A percentile compares a stretch with the other conserved stretches of the same genome.
These are phyloP conservation scores for Erythrolamprus reginae DNA, from an alignment of 2,113 vertebrate genomes.

Conservation along the genomic window DNA sequence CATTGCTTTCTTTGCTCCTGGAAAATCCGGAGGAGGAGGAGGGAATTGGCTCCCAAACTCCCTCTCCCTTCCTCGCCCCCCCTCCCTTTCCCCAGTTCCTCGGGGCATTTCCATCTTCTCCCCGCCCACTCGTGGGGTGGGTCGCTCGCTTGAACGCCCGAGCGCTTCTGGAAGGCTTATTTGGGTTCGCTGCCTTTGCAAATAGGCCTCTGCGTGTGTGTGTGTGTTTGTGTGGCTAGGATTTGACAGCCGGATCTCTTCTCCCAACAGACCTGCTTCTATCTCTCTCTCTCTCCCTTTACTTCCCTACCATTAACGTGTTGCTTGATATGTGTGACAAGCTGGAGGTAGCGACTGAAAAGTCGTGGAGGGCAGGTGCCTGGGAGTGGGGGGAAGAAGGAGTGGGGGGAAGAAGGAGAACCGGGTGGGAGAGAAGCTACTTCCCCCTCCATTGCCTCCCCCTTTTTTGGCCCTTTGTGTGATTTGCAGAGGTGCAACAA, in stretches of 20 bases:
- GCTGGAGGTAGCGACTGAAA: neutral
- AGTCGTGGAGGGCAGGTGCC: neutral
- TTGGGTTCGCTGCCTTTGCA: conserved; percentile 6
- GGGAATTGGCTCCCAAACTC: neutral
- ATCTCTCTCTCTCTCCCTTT: rapidly evolving
- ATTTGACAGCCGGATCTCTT: neutral
- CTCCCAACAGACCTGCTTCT: neutral
- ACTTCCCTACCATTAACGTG: neutral
- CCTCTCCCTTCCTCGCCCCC: neutral
- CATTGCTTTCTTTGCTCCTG: conserved; percentile 38
- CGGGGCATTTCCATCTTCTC: conserved; percentile 23
- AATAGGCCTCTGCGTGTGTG: conserved; percentile 7
- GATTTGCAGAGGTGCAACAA: neutral
- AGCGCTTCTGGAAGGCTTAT: neutral
- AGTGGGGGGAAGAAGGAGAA: neutral
- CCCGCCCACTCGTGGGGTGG: neutral
- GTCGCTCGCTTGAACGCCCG: neutral
- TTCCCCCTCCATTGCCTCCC: neutral
- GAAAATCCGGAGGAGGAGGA: conserved; percentile 17
- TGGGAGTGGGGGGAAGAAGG: neutral
- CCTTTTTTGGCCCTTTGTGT: neutral
- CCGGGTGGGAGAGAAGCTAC: rapidly evolving
- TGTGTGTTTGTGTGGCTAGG: neutral
- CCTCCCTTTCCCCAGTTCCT: neutral
- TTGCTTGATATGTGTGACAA: neutral